phyloP scores from a whole-genome alignment of 2,797 vertebrate genomes.

The Bucorvus abyssinicus region DNA sequence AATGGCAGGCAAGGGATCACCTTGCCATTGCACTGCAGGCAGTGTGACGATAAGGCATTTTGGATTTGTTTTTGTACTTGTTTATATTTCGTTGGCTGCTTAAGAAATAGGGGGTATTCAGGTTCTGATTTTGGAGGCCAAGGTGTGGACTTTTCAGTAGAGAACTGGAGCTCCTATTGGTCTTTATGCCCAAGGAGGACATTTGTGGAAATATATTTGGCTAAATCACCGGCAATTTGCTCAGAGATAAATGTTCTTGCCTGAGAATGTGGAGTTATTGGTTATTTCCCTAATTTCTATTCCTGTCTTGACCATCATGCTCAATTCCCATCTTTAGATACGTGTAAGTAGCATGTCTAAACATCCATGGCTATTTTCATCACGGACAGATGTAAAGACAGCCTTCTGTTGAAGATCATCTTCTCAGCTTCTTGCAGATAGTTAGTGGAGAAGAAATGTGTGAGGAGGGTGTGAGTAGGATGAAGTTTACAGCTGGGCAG shows the following conservation, averaged over 20 bases:
- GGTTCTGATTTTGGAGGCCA: neutral
- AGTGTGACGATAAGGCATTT: constrained; percentile 67
- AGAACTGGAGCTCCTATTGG: neutral
- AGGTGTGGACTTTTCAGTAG: neutral
- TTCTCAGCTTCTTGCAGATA: neutral
- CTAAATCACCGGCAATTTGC: neutral
- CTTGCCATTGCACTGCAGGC: constrained; percentile 40
- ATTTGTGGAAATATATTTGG: neutral
- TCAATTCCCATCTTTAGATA: neutral
- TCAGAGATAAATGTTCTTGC: neutral
- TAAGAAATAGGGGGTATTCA: neutral
- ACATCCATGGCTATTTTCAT: neutral
- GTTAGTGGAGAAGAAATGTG: neutral
- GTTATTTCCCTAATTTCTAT: neutral
- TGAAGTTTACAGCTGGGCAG: neutral
- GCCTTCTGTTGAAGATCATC: neutral
- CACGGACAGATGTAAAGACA: neutral
- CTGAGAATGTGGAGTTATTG: neutral
- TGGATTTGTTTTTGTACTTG: constrained; percentile 66
- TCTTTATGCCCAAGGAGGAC: neutral
- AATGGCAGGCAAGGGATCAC: constrained; percentile 76
- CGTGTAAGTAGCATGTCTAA: neutral
- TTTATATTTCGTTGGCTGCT: constrained; percentile 38
- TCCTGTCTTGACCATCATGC: neutral
- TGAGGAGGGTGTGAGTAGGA: neutral